A percentile compares a stretch with the other conserved stretches of the same genome.
Evolutionary conservation across 2,797 vertebrate species (phyloP).

Genomic region (Paguma larvata): DNA sequence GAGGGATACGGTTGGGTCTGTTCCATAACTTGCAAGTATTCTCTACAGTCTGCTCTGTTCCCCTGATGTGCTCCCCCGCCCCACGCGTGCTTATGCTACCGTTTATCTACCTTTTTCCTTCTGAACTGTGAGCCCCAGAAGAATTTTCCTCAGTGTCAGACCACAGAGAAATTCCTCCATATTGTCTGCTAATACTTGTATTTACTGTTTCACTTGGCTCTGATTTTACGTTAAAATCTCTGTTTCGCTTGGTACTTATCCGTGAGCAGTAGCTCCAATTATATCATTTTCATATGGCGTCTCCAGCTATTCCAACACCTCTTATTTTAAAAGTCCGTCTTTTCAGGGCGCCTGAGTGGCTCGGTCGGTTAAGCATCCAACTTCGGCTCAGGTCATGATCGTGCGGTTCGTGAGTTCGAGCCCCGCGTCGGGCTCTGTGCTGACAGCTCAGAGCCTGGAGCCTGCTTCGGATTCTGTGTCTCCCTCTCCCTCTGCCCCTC

Average conservation of each 20-base stretch:
- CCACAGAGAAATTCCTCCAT: neutral
- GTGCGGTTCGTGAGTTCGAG: accelerated
- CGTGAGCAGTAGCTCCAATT: neutral
- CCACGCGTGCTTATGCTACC: neutral
- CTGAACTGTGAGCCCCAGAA: neutral
- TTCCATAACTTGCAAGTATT: neutral
- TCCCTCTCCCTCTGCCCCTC: too few relatives aligned
- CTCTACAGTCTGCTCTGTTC: neutral
- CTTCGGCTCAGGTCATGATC: too few relatives aligned
- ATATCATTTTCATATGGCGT: neutral
- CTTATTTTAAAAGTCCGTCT: neutral
- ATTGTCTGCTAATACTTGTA: neutral
- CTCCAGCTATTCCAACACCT: neutral
- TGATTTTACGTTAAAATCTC: neutral
- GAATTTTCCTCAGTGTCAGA: too few relatives aligned
- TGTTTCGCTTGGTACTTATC: neutral
- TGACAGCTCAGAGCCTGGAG: too few relatives aligned
- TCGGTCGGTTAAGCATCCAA: too few relatives aligned
- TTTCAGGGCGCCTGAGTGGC: neutral
- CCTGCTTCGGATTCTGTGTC: too few relatives aligned
- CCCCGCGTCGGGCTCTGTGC: too few relatives aligned
- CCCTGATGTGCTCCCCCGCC: neutral
- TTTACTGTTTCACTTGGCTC: too few relatives aligned
- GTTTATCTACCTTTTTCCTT: neutral
- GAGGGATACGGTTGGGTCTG: too few relatives aligned